phyloP scores from a whole-genome alignment of 2,113 vertebrate species.

The Etia nguti region DNA sequence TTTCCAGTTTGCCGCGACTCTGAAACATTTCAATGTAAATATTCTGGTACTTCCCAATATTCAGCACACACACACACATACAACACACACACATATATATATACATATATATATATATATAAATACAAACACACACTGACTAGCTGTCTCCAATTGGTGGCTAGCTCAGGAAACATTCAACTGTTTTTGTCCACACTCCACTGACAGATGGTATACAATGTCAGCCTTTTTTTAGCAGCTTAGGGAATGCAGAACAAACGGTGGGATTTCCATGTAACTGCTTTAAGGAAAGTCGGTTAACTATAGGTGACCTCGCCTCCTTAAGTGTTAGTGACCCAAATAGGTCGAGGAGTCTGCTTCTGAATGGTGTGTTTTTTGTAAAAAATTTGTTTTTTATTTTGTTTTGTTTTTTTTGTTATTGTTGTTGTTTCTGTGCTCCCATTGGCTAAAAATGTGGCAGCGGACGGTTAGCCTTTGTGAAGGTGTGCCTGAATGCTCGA shows the following conservation, averaged over 20 bases:
- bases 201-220: slow-evolving; percentile 42
- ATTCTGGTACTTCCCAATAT: slow-evolving; percentile 74
- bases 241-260: slow-evolving; percentile 32
- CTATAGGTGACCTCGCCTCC: background rate
- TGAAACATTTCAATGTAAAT: slow-evolving; percentile 71
- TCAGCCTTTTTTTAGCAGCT: slow-evolving; percentile 46
- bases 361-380: slow-evolving; percentile 52
- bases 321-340: slow-evolving; percentile 53
- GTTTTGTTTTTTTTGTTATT: background rate
- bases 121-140: background rate
- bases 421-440: slow-evolving; percentile 48
- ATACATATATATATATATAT: background rate
- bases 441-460: slow-evolving; percentile 51
- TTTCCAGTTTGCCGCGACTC: slow-evolving; percentile 54
- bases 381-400: slow-evolving; percentile 13
- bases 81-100: background rate
- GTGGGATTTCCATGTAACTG: slow-evolving; percentile 26
- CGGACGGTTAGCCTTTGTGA: slow-evolving; percentile 36
- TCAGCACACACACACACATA: slow-evolving; percentile 11
- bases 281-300: slow-evolving; percentile 39
- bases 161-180: slow-evolving; percentile 36
- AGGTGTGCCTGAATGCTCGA: slow-evolving; percentile 50
- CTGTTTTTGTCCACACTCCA: slow-evolving; percentile 62
- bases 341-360: slow-evolving; percentile 44
- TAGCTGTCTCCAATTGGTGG: slow-evolving; percentile 21